A percentile compares a stretch with the other conserved stretches of the same genome.
These are phyloP conservation scores for Patella pellucida DNA, from an alignment of 2,888 invertebrate species.

Conservation along the genomic window DNA sequence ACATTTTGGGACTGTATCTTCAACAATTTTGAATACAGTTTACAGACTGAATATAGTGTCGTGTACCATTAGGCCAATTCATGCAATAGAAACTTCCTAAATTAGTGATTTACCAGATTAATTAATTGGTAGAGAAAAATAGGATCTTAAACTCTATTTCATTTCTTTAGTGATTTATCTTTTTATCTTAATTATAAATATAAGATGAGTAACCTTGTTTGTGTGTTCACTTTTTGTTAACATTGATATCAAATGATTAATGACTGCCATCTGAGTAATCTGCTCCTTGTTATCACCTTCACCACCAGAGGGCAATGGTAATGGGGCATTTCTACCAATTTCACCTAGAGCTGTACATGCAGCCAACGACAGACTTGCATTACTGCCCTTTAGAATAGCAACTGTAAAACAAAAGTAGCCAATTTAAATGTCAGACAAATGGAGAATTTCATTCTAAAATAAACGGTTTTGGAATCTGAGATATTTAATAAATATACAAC, in stretches of 20 bases:
- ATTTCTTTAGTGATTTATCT: background rate
- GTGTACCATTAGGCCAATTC: no score
- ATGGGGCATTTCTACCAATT: conserved; percentile 79
- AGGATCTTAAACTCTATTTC: background rate
- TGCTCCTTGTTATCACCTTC: conserved; percentile 55
- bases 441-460: no score
- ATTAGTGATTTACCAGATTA: background rate
- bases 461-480: no score
- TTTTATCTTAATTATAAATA: background rate
- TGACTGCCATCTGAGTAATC: conserved; percentile 79
- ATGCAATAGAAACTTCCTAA: no score
- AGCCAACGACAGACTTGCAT: conserved; percentile 44
- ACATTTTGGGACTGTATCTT: no score
- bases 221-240: conserved; percentile 73
- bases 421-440: no score
- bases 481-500: no score
- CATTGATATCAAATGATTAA: conserved; percentile 80
- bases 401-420: conserved; percentile 35
- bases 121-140: background rate
- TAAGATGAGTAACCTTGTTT: conserved; percentile 49
- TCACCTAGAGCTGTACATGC: conserved; percentile 80
- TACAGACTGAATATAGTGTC: no score
- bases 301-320: conserved; percentile 77
- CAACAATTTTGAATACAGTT: no score
- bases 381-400: conserved; percentile 43